These are phyloP conservation scores for Diacarnus erythraeanus DNA, from an alignment of 37 sponge, comb jelly and placozoan species.

Conservation along the genomic window DNA sequence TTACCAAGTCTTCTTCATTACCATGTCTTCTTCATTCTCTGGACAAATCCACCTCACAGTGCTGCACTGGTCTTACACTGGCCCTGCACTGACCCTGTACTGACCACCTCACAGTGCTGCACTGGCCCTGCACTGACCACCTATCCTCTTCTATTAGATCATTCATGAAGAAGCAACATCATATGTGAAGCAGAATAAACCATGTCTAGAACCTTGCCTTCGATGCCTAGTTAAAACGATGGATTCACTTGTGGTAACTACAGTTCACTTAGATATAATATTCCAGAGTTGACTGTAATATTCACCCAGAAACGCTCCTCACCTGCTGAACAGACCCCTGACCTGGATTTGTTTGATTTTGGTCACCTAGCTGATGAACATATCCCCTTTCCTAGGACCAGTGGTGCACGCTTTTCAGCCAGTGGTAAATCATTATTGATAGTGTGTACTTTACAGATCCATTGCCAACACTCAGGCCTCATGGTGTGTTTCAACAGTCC, in stretches of 20 bases:
- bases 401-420: conserved; percentile 85
- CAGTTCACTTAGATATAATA: background rate
- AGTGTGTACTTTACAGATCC: background rate
- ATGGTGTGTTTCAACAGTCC: conserved; percentile 45
- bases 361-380: conserved; percentile 71
- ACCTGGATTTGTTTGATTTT: conserved; percentile 41
- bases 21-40: too few relatives aligned
- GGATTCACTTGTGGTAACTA: conserved; percentile 50
- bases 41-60: too few relatives aligned
- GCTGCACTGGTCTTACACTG: too few relatives aligned
- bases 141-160: background rate
- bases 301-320: conserved; percentile 34
- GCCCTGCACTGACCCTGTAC: too few relatives aligned
- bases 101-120: too few relatives aligned
- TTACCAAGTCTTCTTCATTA: too few relatives aligned
- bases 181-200: conserved; percentile 58
- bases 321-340: conserved; percentile 42
- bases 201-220: conserved; percentile 81
- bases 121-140: background rate
- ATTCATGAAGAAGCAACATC: conserved; percentile 44
- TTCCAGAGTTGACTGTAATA: background rate
- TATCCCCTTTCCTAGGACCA: conserved; percentile 87
- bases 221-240: conserved; percentile 47
- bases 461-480: conserved; percentile 7
- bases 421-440: conserved; percentile 44